Evolutionary conservation across 1,140 invertebrate species (phyloP).

Genomic region (Drosophila sulfurigaster): DNA sequence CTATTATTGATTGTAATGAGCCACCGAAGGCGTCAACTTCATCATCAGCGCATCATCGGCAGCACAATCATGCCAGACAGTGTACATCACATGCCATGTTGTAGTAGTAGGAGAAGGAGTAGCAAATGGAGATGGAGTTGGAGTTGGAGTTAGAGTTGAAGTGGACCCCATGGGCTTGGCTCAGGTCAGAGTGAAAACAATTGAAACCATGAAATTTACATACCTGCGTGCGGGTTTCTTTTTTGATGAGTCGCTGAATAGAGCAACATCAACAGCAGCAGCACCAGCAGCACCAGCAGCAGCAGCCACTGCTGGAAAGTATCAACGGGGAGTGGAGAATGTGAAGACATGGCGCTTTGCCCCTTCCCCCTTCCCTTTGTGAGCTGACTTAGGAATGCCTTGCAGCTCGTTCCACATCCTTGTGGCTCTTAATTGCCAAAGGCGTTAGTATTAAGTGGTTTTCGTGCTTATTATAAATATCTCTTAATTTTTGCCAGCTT

Average conservation of each 20-base stretch:
- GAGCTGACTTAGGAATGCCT: conserved; percentile 23
- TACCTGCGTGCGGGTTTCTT: conserved; percentile 68
- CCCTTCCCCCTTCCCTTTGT: background rate
- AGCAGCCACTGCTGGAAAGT: background rate
- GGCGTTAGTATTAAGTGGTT: conserved; percentile 85
- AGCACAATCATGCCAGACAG: background rate
- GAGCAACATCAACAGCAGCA: background rate
- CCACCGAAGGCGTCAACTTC: conserved; percentile 80
- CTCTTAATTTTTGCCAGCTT: conserved; percentile 82
- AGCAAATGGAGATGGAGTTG: background rate
- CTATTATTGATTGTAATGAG: conserved; percentile 82
- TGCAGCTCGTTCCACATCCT: conserved; percentile 44
- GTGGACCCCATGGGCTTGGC: conserved; percentile 1
- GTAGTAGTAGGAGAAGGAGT: background rate
- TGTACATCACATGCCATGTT: background rate
- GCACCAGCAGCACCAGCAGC: background rate
- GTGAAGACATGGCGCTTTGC: conserved; percentile 9
- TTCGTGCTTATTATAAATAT: conserved; percentile 85
- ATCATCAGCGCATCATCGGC: conserved; percentile 42
- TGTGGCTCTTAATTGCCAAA: conserved; percentile 84
- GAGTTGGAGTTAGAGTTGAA: background rate
- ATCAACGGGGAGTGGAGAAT: background rate
- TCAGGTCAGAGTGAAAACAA: conserved; percentile 57
- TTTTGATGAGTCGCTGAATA: conserved; percentile 69
- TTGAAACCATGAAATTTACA: conserved; percentile 71